Evolutionary conservation across 2,797 vertebrate genomes (phyloP).

Genomic region (Anas bahamensis): DNA sequence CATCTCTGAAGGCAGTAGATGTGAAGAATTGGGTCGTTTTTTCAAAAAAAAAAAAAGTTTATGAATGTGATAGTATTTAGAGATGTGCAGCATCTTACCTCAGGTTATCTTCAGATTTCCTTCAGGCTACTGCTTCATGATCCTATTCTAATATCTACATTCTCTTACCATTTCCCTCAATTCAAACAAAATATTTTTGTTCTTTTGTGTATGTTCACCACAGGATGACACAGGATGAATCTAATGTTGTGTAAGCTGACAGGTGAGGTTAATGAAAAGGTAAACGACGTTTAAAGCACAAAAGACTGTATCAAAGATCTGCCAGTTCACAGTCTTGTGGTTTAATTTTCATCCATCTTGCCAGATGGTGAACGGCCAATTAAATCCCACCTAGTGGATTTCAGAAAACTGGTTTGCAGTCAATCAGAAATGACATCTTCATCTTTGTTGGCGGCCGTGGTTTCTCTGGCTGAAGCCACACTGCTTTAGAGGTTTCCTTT

Average conservation of each 20-base stretch:
- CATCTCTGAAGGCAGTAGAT: background rate
- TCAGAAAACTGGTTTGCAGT: background rate
- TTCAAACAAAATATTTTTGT: background rate
- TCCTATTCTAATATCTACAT: background rate
- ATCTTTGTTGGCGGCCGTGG: background rate
- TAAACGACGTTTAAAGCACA: background rate
- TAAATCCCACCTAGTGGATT: too few relatives aligned
- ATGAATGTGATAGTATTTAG: background rate
- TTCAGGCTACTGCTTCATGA: background rate
- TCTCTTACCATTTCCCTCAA: background rate
- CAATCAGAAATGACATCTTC: too few relatives aligned
- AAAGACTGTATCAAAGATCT: background rate
- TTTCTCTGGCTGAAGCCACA: too few relatives aligned
- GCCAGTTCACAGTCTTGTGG: background rate
- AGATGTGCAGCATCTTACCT: background rate
- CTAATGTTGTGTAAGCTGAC: background rate
- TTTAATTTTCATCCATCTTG: background rate
- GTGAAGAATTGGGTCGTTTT: background rate
- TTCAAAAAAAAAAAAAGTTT: background rate
- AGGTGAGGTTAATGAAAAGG: background rate
- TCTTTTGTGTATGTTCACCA: background rate
- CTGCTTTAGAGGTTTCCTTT: background rate
- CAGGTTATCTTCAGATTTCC: background rate
- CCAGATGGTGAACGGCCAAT: background rate
- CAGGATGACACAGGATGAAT: background rate